Evolutionary conservation across 2,113 vertebrate species (phyloP), one percentile per base, ranked within the genome.

Genomic region (Colaptes auratus): DNA sequence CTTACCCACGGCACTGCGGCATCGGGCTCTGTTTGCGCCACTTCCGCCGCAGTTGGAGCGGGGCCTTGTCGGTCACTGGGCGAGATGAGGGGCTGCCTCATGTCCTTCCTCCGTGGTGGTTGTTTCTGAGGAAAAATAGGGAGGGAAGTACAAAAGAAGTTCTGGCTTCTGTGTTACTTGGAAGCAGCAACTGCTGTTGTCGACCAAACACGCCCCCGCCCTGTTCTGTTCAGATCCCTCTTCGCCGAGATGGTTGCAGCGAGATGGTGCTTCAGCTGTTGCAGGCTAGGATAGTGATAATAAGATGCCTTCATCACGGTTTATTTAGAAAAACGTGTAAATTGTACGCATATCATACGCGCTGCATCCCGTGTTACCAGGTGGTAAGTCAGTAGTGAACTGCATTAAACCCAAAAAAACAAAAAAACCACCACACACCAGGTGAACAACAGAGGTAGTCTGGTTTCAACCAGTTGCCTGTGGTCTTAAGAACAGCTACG

Each of bases 311-410:
- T 61, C 59, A 33, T 21, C 33, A 11, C n/a, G n/a, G 31, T 19
- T 12, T 31, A 21, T 33, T 33, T 33, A 60, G 33, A 24, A 35
- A 24, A 61, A 35, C n/a, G 9, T 27, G 21, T 6, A 8, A 3
- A 9, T 35, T 3, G 0, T 4, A 2, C 2, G 10, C 4, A 0
- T 5, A 0, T 33, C 20, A 1, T 2, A 1, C 36, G 44, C 35
- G 33, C 2, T 10, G 17, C 5, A 3, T 17, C 4, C 6, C 1
- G 20, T 10, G 10, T 15, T 50, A 46, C n/a, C 13, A 6, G 10
- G 24, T 12, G 9, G 0, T 42, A 5, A 18, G 7, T 20, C 23
- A 6, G 25, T n/a, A 16, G 27, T 16, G 56, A 9, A 10, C 2
- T 11, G 11, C 9, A 2, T 53, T 39, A 39, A 39, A 39, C n/a